A percentile compares a stretch with the other conserved stretches of the same genome.
phyloP scores from a whole-genome alignment of 2,888 invertebrate species.

The Agrochola lychnidis region DNA sequence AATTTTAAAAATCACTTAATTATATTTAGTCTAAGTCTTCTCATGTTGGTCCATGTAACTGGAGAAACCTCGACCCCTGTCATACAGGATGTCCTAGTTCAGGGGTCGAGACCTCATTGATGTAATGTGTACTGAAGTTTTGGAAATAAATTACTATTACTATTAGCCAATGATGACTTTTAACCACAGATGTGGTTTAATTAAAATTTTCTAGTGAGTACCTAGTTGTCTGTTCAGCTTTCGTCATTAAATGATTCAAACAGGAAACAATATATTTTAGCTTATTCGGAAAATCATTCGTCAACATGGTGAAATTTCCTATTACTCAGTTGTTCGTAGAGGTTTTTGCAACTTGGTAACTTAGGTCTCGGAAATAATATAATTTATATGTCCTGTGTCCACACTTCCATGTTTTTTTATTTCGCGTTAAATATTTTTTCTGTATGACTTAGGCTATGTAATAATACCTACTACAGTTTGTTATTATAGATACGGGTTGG shows the following conservation, averaged over 20 bases:
- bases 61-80: too few species aligned
- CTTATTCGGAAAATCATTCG: neutral
- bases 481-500: neutral
- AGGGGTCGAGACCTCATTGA: too few species aligned
- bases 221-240: neutral
- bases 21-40: too few species aligned
- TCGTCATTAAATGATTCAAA: slow-evolving; percentile 17
- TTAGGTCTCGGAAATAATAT: neutral
- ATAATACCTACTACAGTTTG: too few species aligned
- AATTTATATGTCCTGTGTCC: too few species aligned
- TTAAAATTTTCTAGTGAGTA: too few species aligned
- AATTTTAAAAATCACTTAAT: too few species aligned
- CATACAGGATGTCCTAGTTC: too few species aligned
- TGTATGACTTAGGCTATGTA: neutral
- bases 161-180: neutral
- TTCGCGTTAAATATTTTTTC: neutral
- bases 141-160: too few species aligned
- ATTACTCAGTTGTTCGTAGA: slow-evolving; percentile 1
- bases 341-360: neutral
- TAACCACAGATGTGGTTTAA: too few species aligned
- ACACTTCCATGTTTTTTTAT: neutral
- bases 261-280: slow-evolving; percentile 1
- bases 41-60: too few species aligned
- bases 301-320: neutral
- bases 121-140: too few species aligned